These are phyloP conservation scores for Matsumyia berberina DNA, from an alignment of 2,888 invertebrate genomes.

Conservation along the genomic window DNA sequence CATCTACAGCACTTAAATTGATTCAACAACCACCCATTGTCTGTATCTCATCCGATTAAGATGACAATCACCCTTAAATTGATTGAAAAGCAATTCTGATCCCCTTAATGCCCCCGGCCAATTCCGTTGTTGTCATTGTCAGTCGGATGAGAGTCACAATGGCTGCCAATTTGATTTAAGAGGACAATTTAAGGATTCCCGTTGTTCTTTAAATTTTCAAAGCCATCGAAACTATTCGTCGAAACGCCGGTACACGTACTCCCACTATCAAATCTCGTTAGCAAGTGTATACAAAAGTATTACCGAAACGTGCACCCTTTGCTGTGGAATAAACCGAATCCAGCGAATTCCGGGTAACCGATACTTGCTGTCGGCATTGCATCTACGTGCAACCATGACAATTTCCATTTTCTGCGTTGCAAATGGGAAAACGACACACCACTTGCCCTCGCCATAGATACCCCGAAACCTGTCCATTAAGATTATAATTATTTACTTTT, in stretches of 20 bases:
- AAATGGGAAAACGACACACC: slow-evolving; percentile 50
- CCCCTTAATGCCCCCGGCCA: not conserved
- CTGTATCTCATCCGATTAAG: not conserved
- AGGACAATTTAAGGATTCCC: too few species aligned
- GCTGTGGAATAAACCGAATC: not conserved
- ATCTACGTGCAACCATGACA: slow-evolving; percentile 37
- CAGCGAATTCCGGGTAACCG: slow-evolving; percentile 50
- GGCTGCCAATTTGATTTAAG: not conserved
- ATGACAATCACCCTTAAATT: not conserved
- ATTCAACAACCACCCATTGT: too few species aligned
- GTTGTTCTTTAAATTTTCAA: not conserved
- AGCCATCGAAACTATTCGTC: not conserved
- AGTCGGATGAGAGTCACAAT: not conserved
- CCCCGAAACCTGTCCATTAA: slow-evolving; percentile 62
- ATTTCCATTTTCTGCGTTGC: slow-evolving; percentile 38
- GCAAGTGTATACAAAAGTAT: slow-evolving; percentile 35
- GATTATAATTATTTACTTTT: slow-evolving; percentile 64
- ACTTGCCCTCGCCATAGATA: slow-evolving; percentile 54
- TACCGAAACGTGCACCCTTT: slow-evolving; percentile 47
- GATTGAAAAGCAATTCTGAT: not conserved
- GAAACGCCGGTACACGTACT: slow-evolving; percentile 59
- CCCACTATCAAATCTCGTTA: slow-evolving; percentile 69
- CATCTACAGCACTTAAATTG: too few species aligned
- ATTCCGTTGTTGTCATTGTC: slow-evolving; percentile 3
- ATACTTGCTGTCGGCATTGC: slow-evolving; percentile 27